phyloP scores from a whole-genome alignment of 2,113 vertebrate genomes.

The Blennius ocellaris region DNA sequence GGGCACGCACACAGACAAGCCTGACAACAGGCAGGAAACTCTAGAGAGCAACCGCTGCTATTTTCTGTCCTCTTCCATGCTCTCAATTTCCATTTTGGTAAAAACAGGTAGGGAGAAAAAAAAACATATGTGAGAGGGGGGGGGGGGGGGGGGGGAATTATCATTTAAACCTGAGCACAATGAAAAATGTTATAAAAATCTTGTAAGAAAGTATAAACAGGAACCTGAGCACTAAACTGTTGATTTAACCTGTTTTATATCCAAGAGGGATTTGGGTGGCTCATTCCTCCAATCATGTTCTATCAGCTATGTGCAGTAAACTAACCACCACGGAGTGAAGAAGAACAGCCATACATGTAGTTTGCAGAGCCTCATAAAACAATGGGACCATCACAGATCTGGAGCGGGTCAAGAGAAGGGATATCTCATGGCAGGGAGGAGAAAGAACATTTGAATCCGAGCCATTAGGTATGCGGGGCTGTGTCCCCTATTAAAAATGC shows the following conservation, averaged over 20 bases:
- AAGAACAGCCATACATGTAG: slow-evolving; percentile 66
- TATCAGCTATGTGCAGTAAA: not conserved
- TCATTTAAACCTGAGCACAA: slow-evolving; percentile 27
- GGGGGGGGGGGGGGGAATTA: too few relatives aligned
- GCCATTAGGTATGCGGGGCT: slow-evolving; percentile 60
- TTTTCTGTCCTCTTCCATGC: slow-evolving; percentile 62
- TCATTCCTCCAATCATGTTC: slow-evolving; percentile 60
- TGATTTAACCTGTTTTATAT: slow-evolving; percentile 48
- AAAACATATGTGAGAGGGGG: too few relatives aligned
- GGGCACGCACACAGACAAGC: slow-evolving; percentile 79
- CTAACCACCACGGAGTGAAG: not conserved
- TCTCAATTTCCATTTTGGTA: slow-evolving; percentile 69
- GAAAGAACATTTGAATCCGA: slow-evolving; percentile 42
- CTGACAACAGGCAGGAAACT: slow-evolving; percentile 79
- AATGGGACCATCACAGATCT: slow-evolving; percentile 65
- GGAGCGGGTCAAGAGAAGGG: slow-evolving; percentile 49
- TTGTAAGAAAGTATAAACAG: slow-evolving; percentile 53
- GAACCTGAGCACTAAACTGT: slow-evolving; percentile 60
- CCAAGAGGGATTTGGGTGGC: slow-evolving; percentile 57
- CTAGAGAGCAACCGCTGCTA: slow-evolving; percentile 71
- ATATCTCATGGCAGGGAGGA: slow-evolving; percentile 30
- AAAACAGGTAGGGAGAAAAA: slow-evolving; percentile 35
- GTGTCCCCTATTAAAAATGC: slow-evolving; percentile 18
- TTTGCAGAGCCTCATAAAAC: slow-evolving; percentile 64
- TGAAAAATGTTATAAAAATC: slow-evolving; percentile 55